Percentiles rank a stretch among this genome's conserved stretches.
phyloP scores from a whole-genome alignment of 2,113 vertebrate genomes.

The Triplophysa tibetana region DNA sequence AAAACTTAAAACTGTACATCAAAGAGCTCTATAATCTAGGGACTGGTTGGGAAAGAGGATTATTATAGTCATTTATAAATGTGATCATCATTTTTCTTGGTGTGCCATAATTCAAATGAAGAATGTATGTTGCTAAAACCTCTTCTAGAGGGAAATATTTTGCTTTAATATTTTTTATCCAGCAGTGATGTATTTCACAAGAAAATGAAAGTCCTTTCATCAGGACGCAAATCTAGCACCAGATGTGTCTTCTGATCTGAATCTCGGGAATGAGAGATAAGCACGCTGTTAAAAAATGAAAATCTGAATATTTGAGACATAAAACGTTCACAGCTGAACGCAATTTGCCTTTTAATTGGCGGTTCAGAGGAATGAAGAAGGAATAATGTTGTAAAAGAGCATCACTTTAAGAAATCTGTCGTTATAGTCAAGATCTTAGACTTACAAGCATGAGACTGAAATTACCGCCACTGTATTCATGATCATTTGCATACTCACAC shows the following conservation, averaged over 20 bases:
- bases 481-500: not conserved
- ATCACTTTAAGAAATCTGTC: conserved; percentile 1
- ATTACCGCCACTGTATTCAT: not conserved
- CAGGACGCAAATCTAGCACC: not conserved
- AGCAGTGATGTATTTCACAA: not conserved
- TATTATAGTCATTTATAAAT: too few relatives aligned
- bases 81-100: too few relatives aligned
- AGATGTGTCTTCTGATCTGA: conserved; percentile 12
- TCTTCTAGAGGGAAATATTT: too few relatives aligned
- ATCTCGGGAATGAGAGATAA: not conserved
- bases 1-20: too few relatives aligned
- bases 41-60: too few relatives aligned
- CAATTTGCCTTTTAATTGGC: conserved; percentile 9
- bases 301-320: not conserved
- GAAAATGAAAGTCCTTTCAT: conserved; percentile 1
- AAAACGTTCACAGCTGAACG: not conserved
- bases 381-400: not conserved
- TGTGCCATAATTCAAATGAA: too few relatives aligned
- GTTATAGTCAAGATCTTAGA: conserved; percentile 7
- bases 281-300: conserved; percentile 5
- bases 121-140: too few relatives aligned
- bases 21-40: too few relatives aligned
- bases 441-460: not conserved
- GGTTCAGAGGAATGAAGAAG: not conserved
- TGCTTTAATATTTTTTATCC: not conserved